Evolutionary conservation across 2,797 vertebrate genomes (phyloP).

Genomic region (Microctenopoma steveboyesi): DNA sequence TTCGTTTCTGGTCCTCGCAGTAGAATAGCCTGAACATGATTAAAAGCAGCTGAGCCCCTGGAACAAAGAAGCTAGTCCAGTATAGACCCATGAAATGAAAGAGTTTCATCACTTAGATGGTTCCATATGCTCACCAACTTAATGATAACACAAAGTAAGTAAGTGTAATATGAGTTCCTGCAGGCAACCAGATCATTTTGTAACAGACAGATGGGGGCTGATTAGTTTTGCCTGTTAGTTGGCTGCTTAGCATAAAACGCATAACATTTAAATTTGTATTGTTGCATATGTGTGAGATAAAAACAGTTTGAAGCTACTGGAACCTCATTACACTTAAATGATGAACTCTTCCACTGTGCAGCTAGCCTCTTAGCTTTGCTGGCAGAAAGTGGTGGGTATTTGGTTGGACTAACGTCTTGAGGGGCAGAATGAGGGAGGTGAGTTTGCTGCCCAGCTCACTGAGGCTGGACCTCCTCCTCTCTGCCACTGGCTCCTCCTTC

Average conservation of each 20-base stretch:
- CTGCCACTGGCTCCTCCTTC: conserved; percentile 59
- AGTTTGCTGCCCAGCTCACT: conserved; percentile 86
- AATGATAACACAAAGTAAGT: background rate
- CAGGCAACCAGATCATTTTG: too few species aligned
- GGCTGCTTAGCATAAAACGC: background rate
- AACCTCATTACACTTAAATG: conserved; percentile 54
- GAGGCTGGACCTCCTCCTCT: conserved; percentile 84
- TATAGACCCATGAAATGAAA: conserved; percentile 44
- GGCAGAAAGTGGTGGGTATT: conserved; percentile 46
- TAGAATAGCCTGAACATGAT: conserved; percentile 24
- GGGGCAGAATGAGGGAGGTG: conserved; percentile 79
- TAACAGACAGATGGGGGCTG: too few species aligned
- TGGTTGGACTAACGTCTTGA: conserved; percentile 82
- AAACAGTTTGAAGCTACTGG: conserved; percentile 9
- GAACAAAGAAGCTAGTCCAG: conserved; percentile 60
- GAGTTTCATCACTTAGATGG: conserved; percentile 59
- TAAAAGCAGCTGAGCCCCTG: conserved; percentile 44
- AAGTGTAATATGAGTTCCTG: background rate
- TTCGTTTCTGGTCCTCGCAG: background rate
- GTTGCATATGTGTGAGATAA: background rate
- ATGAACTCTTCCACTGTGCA: conserved; percentile 58
- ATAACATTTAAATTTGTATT: background rate
- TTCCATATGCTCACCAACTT: conserved; percentile 24
- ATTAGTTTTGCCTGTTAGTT: background rate
- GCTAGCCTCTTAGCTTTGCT: conserved; percentile 37